Evolutionary conservation across 2,113 vertebrate genomes (phyloP).

Genomic region (Sinocyclocheilus maitianheensis): DNA sequence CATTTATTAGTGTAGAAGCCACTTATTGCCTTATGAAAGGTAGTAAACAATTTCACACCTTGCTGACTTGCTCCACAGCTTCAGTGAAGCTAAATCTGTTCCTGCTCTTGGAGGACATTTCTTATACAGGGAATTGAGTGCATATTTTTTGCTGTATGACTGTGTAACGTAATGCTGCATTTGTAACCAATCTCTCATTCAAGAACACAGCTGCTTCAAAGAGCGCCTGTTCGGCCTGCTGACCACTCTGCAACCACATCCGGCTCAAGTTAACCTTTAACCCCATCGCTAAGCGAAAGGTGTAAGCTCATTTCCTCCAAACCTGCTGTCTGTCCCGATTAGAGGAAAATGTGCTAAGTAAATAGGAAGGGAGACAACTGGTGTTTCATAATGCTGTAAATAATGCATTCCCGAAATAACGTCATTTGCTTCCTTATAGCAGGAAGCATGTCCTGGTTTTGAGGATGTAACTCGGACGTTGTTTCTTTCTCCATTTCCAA

Average conservation of each 20-base stretch:
- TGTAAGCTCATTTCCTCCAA: constrained; percentile 30
- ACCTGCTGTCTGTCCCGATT: neutral
- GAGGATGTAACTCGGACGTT: neutral
- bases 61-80: constrained; percentile 14
- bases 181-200: neutral
- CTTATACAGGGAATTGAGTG: neutral
- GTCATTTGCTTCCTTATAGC: constrained; percentile 27
- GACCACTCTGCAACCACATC: constrained; percentile 17
- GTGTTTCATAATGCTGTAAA: constrained; percentile 50
- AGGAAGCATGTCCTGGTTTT: constrained; percentile 16
- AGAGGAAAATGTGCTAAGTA: constrained; percentile 27
- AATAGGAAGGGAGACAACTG: constrained; percentile 54
- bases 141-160: constrained; percentile 8
- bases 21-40: neutral
- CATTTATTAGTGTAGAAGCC: constrained; percentile 2
- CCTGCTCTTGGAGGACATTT: neutral
- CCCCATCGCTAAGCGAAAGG: constrained; percentile 32
- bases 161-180: neutral
- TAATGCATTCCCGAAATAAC: constrained; percentile 47
- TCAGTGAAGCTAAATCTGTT: neutral
- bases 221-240: neutral
- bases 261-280: constrained; percentile 45
- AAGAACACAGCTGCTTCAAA: constrained; percentile 24
- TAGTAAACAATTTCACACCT: constrained; percentile 53
- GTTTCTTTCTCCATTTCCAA: neutral